These are phyloP conservation scores for Branchipolynoe longqiensis DNA, from an alignment of 2,888 invertebrate species.

Conservation along the genomic window DNA sequence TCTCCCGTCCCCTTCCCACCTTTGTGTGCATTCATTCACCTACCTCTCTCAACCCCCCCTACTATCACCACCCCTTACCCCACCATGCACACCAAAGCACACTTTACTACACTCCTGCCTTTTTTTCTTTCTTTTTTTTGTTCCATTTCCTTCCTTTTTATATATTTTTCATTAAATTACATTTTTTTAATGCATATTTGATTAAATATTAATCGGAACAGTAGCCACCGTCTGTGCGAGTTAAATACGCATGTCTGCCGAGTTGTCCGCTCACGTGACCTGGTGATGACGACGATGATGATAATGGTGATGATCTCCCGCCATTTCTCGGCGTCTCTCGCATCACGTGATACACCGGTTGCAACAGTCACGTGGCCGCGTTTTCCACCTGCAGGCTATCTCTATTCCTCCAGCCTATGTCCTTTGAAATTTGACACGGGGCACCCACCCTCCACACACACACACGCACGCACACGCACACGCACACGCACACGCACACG, in stretches of 20 bases:
- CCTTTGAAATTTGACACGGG: not conserved
- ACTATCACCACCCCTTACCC: too few species aligned
- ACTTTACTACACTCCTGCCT: too few species aligned
- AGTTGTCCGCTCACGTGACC: not conserved
- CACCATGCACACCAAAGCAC: too few species aligned
- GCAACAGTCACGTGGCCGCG: not conserved
- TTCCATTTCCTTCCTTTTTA: not conserved
- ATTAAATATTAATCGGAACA: slow-evolving; percentile 19
- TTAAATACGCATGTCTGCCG: slow-evolving; percentile 13
- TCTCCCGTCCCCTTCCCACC: not conserved
- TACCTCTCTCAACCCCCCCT: too few species aligned
- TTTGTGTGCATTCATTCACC: too few species aligned
- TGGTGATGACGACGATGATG: too few species aligned
- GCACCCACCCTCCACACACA: too few species aligned
- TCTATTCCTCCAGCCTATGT: not conserved
- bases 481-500: too few species aligned
- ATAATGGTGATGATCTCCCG: not conserved
- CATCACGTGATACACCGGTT: slow-evolving; percentile 7
- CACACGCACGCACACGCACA: too few species aligned
- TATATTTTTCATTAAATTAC: too few species aligned
- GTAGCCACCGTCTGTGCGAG: not conserved
- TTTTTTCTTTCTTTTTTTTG: slow-evolving; percentile 16
- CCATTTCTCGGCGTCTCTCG: slow-evolving; percentile 15
- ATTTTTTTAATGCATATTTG: too few species aligned
- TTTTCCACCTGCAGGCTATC: not conserved